Evolutionary conservation across 1,140 invertebrate species (phyloP), one percentile per base, ranked within the genome.

Genomic region (Drosophila aff.): DNA sequence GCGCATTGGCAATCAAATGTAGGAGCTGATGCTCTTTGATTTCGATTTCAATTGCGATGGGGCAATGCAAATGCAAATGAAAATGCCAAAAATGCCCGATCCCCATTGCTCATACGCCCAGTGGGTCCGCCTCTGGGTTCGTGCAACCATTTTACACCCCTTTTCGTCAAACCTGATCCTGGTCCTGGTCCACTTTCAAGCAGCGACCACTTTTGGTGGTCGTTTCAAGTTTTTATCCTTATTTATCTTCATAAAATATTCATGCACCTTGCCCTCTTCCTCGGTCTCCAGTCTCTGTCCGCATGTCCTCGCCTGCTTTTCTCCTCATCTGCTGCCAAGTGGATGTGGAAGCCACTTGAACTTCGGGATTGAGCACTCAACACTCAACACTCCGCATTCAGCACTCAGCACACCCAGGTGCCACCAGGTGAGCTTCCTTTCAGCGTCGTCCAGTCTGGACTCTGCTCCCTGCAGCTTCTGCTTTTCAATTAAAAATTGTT

Each of bases 161-260:
- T 15, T 62, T 36, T 9, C 31, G 31, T 10, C 31, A 11, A 10
- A 4, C 31, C 31, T 9, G 31, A 9, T 9, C 31, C 31, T 11
- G 31, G 31, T 33, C 31, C 31, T 36, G 10, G 36, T 60, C 33
- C 33, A 41, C 38, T 47, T 64, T 73, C 52, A 44, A 67, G 79
- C 63, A 72, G 69, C 75, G 63, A 63, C 66, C 77, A 78, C 77
- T 87, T 83, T 83, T 75, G 68, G 84, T 84, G 78, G 84, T 84
- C 84, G 81, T 81, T 89, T 89, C 60, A 89, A 89, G 84, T 89
- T 89, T 90, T 89, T 89, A 90, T 90, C 77, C 85, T 90, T 89
- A 90, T 89, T 89, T 90, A 89, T 89, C 84, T 85, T 89, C 79
- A 90, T 89, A 90, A 90, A 90, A 89, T 90, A 89, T 89, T 85